phyloP scores from a whole-genome alignment of 1,140 invertebrate species.

The Sarcophaga peregrina region DNA sequence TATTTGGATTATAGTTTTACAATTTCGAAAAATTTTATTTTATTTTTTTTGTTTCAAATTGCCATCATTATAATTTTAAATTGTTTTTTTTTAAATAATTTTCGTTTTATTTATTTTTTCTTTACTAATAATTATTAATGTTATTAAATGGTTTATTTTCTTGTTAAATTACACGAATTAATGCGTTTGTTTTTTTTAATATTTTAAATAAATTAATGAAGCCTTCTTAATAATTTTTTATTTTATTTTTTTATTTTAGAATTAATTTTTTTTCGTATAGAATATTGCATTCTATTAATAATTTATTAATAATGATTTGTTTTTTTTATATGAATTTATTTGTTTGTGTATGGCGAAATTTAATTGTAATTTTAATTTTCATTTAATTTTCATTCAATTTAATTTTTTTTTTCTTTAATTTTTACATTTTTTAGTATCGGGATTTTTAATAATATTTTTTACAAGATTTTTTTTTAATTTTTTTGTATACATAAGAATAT shows the following conservation, averaged over 20 bases:
- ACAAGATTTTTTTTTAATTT: not conserved
- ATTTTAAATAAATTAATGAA: slow-evolving; percentile 14
- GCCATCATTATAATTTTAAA: not conserved
- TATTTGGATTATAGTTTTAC: slow-evolving; percentile 1
- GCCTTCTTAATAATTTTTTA: not conserved
- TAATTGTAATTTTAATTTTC: too few species aligned
- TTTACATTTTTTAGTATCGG: not conserved
- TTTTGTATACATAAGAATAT: not conserved
- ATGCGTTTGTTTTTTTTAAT: not conserved
- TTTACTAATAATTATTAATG: not conserved
- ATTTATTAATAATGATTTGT: too few species aligned
- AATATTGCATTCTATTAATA: too few species aligned
- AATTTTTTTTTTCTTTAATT: too few species aligned
- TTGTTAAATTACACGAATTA: not conserved
- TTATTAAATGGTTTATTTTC: not conserved
- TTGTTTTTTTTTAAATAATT: not conserved
- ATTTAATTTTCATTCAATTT: too few species aligned
- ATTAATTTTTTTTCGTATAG: too few species aligned
- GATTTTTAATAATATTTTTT: not conserved
- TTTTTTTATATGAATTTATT: too few species aligned
- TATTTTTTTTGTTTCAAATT: not conserved
- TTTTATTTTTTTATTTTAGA: too few species aligned
- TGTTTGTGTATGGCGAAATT: too few species aligned
- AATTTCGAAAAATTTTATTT: not conserved
- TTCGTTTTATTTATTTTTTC: not conserved